These are phyloP conservation scores for Platichthys flesus DNA, from an alignment of 2,113 vertebrate species.

Conservation along the genomic window DNA sequence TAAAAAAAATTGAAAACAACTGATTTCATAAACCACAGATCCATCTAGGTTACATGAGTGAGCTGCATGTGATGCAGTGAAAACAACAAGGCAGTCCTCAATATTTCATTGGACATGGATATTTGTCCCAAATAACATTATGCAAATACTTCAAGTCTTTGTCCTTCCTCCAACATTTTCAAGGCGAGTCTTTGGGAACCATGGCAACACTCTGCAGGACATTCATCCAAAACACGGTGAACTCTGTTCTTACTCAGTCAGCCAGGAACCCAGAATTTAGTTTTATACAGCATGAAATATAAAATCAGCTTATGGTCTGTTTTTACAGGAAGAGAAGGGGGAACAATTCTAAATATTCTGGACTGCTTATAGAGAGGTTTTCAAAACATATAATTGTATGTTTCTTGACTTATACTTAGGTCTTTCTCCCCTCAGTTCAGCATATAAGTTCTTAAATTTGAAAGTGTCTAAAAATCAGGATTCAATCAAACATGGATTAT, in stretches of 20 bases:
- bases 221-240: constrained; percentile 51
- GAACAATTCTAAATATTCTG: not conserved
- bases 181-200: constrained; percentile 71
- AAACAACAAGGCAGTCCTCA: constrained; percentile 36
- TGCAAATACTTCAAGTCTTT: constrained; percentile 66
- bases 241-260: constrained; percentile 61
- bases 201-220: constrained; percentile 70
- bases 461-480: constrained; percentile 30
- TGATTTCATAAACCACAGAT: constrained; percentile 29
- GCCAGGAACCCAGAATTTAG: constrained; percentile 59
- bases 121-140: constrained; percentile 57
- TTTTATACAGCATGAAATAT: constrained; percentile 19
- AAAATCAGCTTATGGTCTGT: constrained; percentile 2
- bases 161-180: constrained; percentile 66
- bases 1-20: constrained; percentile 5
- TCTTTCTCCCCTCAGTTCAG: not conserved
- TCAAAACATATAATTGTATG: not conserved
- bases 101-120: constrained; percentile 57
- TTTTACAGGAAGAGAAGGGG: not conserved
- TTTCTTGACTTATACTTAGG: not conserved
- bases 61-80: constrained; percentile 5
- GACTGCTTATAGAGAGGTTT: constrained; percentile 12
- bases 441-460: constrained; percentile 18
- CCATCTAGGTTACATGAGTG: not conserved
- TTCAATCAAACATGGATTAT: not conserved